phyloP scores from a whole-genome alignment of 2,888 invertebrate species.

The Drosophila leonis region DNA sequence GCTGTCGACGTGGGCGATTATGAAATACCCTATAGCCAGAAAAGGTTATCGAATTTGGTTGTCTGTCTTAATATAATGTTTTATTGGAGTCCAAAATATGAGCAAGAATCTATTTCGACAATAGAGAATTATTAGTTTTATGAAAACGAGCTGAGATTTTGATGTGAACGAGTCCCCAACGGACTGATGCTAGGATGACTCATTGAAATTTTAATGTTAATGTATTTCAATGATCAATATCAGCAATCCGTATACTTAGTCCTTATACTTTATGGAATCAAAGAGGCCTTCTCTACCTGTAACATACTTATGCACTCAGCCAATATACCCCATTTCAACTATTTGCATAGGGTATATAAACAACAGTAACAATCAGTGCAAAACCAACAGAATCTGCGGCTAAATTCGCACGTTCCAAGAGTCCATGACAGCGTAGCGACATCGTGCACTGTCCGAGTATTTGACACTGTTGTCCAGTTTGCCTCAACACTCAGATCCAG shows the following conservation, averaged over 20 bases:
- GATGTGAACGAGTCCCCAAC: not conserved
- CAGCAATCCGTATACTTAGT: too few species aligned
- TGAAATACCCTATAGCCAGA: not conserved
- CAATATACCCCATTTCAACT: not conserved
- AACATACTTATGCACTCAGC: not conserved
- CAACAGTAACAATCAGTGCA: constrained; percentile 27
- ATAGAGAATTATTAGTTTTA: too few species aligned
- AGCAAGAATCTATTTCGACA: not conserved
- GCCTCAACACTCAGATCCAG: constrained; percentile 17
- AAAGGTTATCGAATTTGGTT: not conserved
- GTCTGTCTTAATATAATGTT: not conserved
- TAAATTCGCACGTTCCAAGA: constrained; percentile 60
- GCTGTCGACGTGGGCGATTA: not conserved
- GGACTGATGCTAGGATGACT: not conserved
- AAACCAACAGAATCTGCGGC: constrained; percentile 53
- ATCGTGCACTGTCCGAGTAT: constrained; percentile 38
- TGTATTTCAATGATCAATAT: too few species aligned
- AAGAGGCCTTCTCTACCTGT: not conserved
- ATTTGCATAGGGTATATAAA: constrained; percentile 3
- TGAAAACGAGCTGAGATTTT: not conserved
- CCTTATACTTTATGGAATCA: too few species aligned
- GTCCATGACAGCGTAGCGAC: constrained; percentile 53
- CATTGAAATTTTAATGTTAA: too few species aligned
- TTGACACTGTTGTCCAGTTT: constrained; percentile 53
- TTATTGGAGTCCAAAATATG: not conserved